A percentile compares a stretch with the other conserved stretches of the same genome.
Conservation (phyloP, 2,888 invertebrate genomes). For the Noctua janthe region DNA sequence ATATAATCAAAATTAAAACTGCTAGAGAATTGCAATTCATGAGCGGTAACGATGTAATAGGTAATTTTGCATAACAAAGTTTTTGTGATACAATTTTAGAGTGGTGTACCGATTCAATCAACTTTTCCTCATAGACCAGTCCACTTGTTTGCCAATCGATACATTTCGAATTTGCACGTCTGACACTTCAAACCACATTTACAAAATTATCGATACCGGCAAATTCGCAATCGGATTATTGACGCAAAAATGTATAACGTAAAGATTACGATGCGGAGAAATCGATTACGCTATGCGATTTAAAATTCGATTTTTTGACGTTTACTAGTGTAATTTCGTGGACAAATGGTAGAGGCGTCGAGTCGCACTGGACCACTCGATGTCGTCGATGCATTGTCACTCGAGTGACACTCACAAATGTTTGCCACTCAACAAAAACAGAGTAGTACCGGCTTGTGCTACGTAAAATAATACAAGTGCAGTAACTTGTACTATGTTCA, state of each 20-base stretch:
- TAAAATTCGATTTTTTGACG: slow-evolving; percentile 34
- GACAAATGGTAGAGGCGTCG: slow-evolving; percentile 73
- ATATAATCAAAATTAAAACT: slow-evolving; percentile 30
- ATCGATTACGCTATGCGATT: slow-evolving; percentile 47
- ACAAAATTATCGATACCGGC: slow-evolving; percentile 42
- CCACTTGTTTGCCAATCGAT: slow-evolving; percentile 56
- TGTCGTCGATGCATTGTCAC: slow-evolving; percentile 81
- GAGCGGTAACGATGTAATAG: slow-evolving; percentile 60
- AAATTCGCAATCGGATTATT: slow-evolving; percentile 51
- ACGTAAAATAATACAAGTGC: slow-evolving; percentile 56
- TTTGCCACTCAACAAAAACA: slow-evolving; percentile 82
- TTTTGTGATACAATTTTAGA: slow-evolving; percentile 53
- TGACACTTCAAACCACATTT: slow-evolving; percentile 45
- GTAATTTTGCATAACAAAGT: slow-evolving; percentile 60
- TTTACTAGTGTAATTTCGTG: slow-evolving; percentile 41
- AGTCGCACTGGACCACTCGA: slow-evolving; percentile 76
- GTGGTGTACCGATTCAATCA: slow-evolving; percentile 46
- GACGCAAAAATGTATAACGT: slow-evolving; percentile 41
- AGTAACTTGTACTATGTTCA: slow-evolving; percentile 37
- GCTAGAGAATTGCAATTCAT: slow-evolving; percentile 56
- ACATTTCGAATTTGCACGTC: slow-evolving; percentile 55
- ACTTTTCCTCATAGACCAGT: slow-evolving; percentile 56
- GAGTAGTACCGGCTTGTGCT: slow-evolving; percentile 59
- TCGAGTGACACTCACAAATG: slow-evolving; percentile 85
- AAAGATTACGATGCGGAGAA: slow-evolving; percentile 39